Conservation (phyloP, 1,140 invertebrate species). For the Apis florea region DNA sequence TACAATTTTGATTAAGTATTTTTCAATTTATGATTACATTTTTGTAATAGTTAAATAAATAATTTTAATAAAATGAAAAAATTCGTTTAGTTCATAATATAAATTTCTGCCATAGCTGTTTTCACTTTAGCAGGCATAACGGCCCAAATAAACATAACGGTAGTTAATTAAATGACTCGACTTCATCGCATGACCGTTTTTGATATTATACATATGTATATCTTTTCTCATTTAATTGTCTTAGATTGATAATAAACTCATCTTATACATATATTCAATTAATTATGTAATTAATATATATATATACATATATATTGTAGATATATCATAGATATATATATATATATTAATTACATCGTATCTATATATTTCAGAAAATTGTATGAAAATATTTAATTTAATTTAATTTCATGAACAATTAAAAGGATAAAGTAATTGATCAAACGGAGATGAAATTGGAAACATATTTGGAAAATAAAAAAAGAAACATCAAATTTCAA, state of each 20-base stretch:
- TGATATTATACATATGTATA: conserved; percentile 30
- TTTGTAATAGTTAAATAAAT: background rate
- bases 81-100: conserved; percentile 27
- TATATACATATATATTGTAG: no score
- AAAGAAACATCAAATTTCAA: no score
- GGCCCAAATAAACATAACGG: conserved; percentile 79
- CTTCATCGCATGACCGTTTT: conserved; percentile 42
- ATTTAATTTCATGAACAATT: no score
- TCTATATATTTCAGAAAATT: background rate
- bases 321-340: background rate
- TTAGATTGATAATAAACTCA: background rate
- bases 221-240: conserved; percentile 48
- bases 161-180: conserved; percentile 73
- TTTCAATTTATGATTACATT: background rate
- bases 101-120: conserved; percentile 59
- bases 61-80: conserved; percentile 35
- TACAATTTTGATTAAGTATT: background rate
- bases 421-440: no score
- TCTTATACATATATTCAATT: background rate
- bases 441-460: no score
- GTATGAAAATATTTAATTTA: no score
- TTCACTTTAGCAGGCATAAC: conserved; percentile 78
- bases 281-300: background rate
- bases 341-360: background rate
- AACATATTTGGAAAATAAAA: no score